Evolutionary conservation across 2,888 invertebrate species (phyloP).

Genomic region (Pterobdella sp.): DNA sequence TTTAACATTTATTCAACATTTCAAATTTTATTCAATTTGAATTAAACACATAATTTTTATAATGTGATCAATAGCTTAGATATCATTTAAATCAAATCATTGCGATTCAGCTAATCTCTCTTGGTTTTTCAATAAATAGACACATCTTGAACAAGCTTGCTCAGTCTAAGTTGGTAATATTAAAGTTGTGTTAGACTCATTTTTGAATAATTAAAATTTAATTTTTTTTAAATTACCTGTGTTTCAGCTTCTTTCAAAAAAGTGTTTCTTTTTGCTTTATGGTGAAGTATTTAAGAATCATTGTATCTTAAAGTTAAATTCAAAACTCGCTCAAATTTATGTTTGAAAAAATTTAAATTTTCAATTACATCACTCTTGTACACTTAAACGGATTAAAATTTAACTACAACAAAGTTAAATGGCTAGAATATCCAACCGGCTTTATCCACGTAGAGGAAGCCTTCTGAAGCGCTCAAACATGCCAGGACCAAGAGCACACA

Average conservation of each 20-base stretch:
- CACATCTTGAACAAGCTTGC: conserved; percentile 1
- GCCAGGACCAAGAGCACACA: background rate
- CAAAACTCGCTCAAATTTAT: background rate
- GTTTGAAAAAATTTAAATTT: background rate
- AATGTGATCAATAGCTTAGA: too few relatives aligned
- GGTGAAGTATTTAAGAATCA: background rate
- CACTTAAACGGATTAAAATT: background rate
- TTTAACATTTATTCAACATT: background rate
- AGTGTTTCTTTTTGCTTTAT: background rate
- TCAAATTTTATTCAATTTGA: too few relatives aligned
- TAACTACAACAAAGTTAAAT: background rate
- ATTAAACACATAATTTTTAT: too few relatives aligned
- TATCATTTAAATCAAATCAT: background rate
- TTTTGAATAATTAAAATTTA: background rate
- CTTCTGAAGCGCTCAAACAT: background rate
- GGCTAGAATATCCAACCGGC: background rate
- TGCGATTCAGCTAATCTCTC: background rate
- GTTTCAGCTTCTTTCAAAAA: background rate
- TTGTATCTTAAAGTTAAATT: background rate
- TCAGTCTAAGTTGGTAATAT: background rate
- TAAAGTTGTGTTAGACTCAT: background rate
- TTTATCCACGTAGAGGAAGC: conserved; percentile 7
- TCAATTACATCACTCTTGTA: too few relatives aligned
- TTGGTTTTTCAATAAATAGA: background rate
- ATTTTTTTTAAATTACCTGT: background rate